Evolutionary conservation across 2,113 vertebrate genomes (phyloP).

Genomic region (Ameiurus melas): DNA sequence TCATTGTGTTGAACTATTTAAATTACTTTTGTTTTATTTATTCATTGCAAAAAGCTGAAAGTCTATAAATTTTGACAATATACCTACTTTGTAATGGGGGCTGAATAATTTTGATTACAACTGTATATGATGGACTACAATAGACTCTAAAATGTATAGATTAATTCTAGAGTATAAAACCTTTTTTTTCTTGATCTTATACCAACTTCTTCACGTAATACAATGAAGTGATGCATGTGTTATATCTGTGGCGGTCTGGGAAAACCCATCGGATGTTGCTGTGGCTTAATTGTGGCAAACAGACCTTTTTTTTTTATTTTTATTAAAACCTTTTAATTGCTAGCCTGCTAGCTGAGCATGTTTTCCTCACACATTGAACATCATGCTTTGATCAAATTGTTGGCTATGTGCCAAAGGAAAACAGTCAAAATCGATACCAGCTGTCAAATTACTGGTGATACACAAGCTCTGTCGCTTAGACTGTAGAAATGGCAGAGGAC

Average conservation of each 20-base stretch:
- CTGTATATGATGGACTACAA: not conserved
- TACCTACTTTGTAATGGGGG: too few relatives aligned
- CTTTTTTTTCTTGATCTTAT: not conserved
- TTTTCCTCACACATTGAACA: not conserved
- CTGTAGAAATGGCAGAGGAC: not conserved
- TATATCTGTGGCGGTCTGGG: conserved; percentile 1
- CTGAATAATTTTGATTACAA: too few relatives aligned
- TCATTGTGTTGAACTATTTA: too few relatives aligned
- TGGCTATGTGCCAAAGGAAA: not conserved
- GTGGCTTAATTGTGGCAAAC: not conserved
- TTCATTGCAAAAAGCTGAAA: too few relatives aligned
- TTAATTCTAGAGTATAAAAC: not conserved
- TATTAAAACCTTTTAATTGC: not conserved
- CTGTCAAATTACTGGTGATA: not conserved
- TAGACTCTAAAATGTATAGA: not conserved
- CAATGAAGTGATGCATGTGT: not conserved
- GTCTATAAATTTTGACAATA: too few relatives aligned
- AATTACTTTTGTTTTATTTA: too few relatives aligned
- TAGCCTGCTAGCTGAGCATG: not conserved
- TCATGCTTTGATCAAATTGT: not conserved
- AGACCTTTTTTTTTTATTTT: not conserved
- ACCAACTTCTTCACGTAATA: not conserved
- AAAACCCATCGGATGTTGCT: not conserved
- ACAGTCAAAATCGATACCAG: not conserved
- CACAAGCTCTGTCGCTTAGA: not conserved